phyloP scores from a whole-genome alignment of 2,113 vertebrate species.

The Ammodytes marinus region DNA sequence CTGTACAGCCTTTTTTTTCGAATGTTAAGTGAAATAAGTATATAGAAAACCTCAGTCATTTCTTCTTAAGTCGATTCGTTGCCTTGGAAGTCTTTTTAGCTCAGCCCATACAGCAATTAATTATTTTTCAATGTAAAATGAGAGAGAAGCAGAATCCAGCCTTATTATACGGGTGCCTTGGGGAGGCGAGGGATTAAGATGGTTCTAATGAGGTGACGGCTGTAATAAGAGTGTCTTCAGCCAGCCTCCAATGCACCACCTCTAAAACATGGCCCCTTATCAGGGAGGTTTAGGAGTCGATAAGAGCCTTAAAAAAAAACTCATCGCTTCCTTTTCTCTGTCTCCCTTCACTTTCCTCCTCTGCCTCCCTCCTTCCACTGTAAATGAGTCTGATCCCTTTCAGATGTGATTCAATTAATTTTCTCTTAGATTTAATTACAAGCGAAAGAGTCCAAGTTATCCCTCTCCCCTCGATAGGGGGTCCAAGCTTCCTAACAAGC shows the following conservation, averaged over 20 bases:
- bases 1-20: slow-evolving; percentile 34
- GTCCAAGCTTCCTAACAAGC: slow-evolving; percentile 82
- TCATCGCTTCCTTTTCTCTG: slow-evolving; percentile 48
- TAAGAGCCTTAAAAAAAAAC: slow-evolving; percentile 68
- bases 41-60: slow-evolving; percentile 49
- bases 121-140: slow-evolving; percentile 79
- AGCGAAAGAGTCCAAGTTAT: slow-evolving; percentile 84
- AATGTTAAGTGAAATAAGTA: slow-evolving; percentile 34
- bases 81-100: slow-evolving; percentile 72
- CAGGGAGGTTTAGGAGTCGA: slow-evolving; percentile 79
- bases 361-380: slow-evolving; percentile 70
- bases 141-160: slow-evolving; percentile 81
- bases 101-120: slow-evolving; percentile 80
- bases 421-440: slow-evolving; percentile 88
- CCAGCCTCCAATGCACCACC: slow-evolving; percentile 74
- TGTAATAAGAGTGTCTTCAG: slow-evolving; percentile 86
- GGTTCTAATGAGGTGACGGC: slow-evolving; percentile 87
- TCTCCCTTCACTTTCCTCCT: slow-evolving; percentile 69
- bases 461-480: slow-evolving; percentile 82
- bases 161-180: slow-evolving; percentile 82
- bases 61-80: slow-evolving; percentile 69
- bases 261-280: slow-evolving; percentile 80
- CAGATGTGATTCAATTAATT: slow-evolving; percentile 88
- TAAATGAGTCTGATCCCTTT: slow-evolving; percentile 87
- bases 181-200: slow-evolving; percentile 85